Conservation (phyloP, 2,888 invertebrate species). For the Abscondita cerata region DNA sequence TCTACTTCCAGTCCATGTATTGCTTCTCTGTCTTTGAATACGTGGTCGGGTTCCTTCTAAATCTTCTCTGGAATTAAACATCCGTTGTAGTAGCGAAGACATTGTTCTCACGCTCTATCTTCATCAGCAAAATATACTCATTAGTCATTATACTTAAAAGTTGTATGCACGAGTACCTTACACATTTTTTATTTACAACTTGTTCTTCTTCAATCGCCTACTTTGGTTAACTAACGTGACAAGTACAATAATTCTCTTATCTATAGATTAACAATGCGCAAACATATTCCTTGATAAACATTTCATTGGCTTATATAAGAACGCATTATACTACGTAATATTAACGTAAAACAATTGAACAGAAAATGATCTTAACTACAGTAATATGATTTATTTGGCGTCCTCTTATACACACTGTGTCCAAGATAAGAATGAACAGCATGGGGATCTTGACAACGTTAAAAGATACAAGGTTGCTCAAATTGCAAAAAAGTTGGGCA, state of each 20-base stretch:
- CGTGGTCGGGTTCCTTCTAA: slow-evolving; percentile 17
- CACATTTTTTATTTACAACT: background rate
- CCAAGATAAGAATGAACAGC: too few relatives aligned
- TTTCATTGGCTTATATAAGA: background rate
- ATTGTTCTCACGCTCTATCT: slow-evolving; percentile 16
- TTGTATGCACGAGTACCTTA: background rate
- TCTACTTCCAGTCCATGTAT: slow-evolving; percentile 34
- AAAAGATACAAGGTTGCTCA: too few relatives aligned
- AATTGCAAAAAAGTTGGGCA: too few relatives aligned
- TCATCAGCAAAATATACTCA: slow-evolving; percentile 8
- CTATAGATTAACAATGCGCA: slow-evolving; percentile 28
- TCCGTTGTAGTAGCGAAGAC: slow-evolving; percentile 21
- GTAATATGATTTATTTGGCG: too few relatives aligned
- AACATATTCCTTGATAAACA: slow-evolving; percentile 28
- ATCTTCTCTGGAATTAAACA: slow-evolving; percentile 24
- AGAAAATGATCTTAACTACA: too few relatives aligned
- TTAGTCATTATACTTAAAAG: background rate
- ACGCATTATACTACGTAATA: background rate
- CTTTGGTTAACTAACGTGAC: slow-evolving; percentile 22
- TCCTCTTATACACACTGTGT: too few relatives aligned
- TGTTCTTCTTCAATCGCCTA: slow-evolving; percentile 1
- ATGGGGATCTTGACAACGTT: too few relatives aligned
- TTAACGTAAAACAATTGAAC: background rate
- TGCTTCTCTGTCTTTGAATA: slow-evolving; percentile 37
- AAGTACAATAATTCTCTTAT: slow-evolving; percentile 24